Evolutionary conservation across 2,797 vertebrate genomes (phyloP).

Genomic region (Xerus rutilus): DNA sequence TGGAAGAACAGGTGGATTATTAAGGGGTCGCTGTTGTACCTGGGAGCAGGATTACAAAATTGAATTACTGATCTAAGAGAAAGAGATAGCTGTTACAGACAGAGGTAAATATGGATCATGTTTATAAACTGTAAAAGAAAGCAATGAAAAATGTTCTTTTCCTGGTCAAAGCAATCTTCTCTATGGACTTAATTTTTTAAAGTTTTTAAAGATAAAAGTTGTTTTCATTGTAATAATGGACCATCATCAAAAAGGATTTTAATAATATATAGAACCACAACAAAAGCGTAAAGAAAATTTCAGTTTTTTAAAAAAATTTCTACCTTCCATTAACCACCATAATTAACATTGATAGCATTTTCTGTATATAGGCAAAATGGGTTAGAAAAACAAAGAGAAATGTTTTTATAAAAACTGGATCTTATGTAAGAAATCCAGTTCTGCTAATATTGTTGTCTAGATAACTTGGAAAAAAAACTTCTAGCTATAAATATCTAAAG

Average conservation of each 20-base stretch:
- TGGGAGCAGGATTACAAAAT: slow-evolving; percentile 90
- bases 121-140: slow-evolving; percentile 36
- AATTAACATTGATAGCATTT: slow-evolving; percentile 45
- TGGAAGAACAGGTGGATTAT: slow-evolving; percentile 90
- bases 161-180: neutral
- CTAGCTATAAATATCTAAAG: slow-evolving; percentile 30
- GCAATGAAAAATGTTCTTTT: neutral
- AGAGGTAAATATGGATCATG: slow-evolving; percentile 25
- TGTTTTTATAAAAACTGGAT: slow-evolving; percentile 42
- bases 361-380: neutral
- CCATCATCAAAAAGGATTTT: neutral
- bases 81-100: slow-evolving; percentile 67
- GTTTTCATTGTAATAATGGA: slow-evolving; percentile 9
- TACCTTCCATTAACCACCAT: neutral
- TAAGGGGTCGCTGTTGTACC: slow-evolving; percentile 91
- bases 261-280: neutral
- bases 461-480: neutral
- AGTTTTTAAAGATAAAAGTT: slow-evolving; percentile 12
- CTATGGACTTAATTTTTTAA: slow-evolving; percentile 13
- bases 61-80: slow-evolving; percentile 79
- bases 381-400: slow-evolving; percentile 9
- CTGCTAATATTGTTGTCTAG: slow-evolving; percentile 23
- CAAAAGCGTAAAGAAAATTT: neutral
- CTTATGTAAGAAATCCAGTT: slow-evolving; percentile 30
- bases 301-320: neutral